Base-by-base conservation (phyloP, 2,797 vertebrate genomes). In the Eulemur albifrons region DNA sequence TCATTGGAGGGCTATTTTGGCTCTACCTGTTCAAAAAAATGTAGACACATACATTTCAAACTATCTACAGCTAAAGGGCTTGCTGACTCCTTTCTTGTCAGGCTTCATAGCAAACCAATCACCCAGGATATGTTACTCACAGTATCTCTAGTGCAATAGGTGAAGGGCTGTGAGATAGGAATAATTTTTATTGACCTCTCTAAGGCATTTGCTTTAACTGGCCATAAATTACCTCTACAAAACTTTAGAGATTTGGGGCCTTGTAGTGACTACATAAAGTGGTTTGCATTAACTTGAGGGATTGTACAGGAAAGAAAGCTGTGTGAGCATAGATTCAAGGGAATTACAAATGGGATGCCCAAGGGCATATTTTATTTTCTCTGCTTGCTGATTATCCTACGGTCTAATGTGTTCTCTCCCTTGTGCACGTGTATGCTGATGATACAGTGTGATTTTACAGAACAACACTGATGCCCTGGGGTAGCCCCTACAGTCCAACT, bases 351-450 rank as follows among this genome's bases (percentile, higher is more conserved):
- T 72, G 73, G 67, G 80, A 23, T 0, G 4, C 94, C 83, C 48
- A n/a, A 84, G 90, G 95, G 92, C 2, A 0, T 94, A 59, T 95
- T 97, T 96, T 95, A 93, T 92, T 88, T 90, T 94, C 80, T 85
- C 84, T 94, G 87, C 70, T 93, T 97, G 90, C 83, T 0, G 1
- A 90, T 97, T 93, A 93, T 94, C 96, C 92, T 80, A 84, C 4
- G 27, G 23, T 93, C 63, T 94, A 90, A 97, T 88, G 89, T 83
- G 80, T 93, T 94, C 88, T 92, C 77, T 97, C 50, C 85, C 70
- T 65, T 21, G 84, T 67, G 80, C 84, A 75, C 77, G 72, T 57
- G 90, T 80, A 76, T 96, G 82, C 69, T 93, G 88, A 97, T 94
- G 81, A 96, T 72, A 50, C 1, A 88, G 50, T 88, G 25, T 90